Evolutionary conservation across 2,888 invertebrate genomes (phyloP), one percentile per base, ranked within the genome.

Genomic region (Acanthoscelides obtectus): DNA sequence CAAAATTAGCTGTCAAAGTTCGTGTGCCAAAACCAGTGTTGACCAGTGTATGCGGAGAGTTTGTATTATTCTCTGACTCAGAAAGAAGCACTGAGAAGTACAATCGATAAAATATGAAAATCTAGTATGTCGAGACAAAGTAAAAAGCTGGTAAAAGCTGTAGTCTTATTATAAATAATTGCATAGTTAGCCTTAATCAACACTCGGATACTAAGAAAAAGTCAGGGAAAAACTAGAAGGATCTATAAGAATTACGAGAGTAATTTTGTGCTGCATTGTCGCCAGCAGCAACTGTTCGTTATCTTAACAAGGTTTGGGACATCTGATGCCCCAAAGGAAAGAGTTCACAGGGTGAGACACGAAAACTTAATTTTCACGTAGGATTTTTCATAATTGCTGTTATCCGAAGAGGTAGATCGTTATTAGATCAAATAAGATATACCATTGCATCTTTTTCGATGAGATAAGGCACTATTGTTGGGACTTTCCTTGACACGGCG

Each of bases 241-340:
- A 45, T 45, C 17, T 17, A 45, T 45, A 6, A 12, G 17, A 45
- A 45, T 45, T 45, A 45, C 45, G 45, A 45, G 45, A 45, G 45
- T 45, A 45, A 45, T 45, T 45, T 12, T 12, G 45, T 45, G 17
- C 8, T 5, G 73, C 73, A 71, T 75, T 74, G 80, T 81, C 76
- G 75, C 80, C 79, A 71, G 68, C 72, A 77, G 82, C 82, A 82
- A 82, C 82, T 73, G 77, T 80, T 82, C 81, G 79, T 82, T 82
- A 82, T 78, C 79, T 75, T 76, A 76, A 75, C 73, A 73, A 75
- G 76, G 71, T 77, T 73, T 75, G 72, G 78, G 81, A 81, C 80
- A 81, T 80, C 79, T 79, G 81, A 81, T 79, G 81, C 81, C 80
- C 72, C 70, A 25, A 67, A 45, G 8, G 64, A 64, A 72, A 73